Evolutionary conservation across 2,888 invertebrate genomes (phyloP), one percentile per base, ranked within the genome.

Genomic region (Andrena camellia): DNA sequence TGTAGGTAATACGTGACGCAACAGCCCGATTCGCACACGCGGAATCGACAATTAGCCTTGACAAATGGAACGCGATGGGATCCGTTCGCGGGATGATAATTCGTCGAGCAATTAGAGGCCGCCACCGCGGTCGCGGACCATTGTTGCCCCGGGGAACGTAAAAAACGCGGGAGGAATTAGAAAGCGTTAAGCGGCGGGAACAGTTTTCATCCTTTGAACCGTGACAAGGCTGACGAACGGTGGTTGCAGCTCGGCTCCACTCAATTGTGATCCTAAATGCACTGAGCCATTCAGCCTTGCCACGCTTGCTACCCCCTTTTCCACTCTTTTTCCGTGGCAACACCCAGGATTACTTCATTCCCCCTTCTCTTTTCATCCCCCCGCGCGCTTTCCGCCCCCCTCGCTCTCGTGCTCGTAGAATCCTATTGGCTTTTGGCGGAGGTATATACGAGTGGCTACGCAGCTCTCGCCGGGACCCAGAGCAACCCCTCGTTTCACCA

Each of bases 361-460:
- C 79, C 79, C 78, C 78, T 79, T 68, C 72, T 66, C 78, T 70
- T 77, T 75, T 74, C 69, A 62, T 63, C 64, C 72, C 71, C 31
- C 7, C 50, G 13, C 26, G 35, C 69, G 59, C 74, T 26, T 78
- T 73, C 72, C 73, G 17, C 63, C 54, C 50, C 67, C 48, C n/a
- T 48, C 63, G 60, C 50, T 42, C 59, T 50, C 2, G 68, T 63
- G 52, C 67, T 48, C 78, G 52, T 69, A 72, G 84, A 88, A 88
- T 88, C 88, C 84, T 86, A 87, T 88, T 88, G 89, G 87, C 88
- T 91, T 90, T 87, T 85, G 84, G 82, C 85, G 68, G 73, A 75
- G 73, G 76, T 75, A 42, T 42, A 42, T 42, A 70, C 80, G 71
- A 80, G 72, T 78, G 73, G 69, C 77, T 64, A 85, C 76, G 80